Base-by-base conservation (phyloP, 1,140 invertebrate genomes). In the Aplysia californica region DNA sequence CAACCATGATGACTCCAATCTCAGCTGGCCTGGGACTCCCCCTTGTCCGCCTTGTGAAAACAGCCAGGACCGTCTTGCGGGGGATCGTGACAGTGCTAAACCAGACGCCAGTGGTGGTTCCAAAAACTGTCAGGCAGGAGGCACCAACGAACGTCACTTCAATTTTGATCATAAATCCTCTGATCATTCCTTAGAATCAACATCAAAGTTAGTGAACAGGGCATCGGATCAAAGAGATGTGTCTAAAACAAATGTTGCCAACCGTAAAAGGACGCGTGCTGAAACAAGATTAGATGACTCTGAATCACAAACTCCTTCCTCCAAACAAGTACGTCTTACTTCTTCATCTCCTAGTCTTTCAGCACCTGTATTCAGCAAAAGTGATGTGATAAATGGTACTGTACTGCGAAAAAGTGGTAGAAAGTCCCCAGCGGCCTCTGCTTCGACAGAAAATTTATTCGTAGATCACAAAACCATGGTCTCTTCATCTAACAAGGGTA, bases 171-270 rank as follows among this genome's bases (percentile, higher is more conserved):
- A 66, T 55, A 69, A 71, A 50, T 31, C 71, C 38, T 75, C 67
- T n/a, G 59, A 77, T 76, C 82, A 83, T 85, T 83, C 84, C 80
- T 77, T 23, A n/a, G 78, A 72, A 58, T 66, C 72, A 55, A 26
- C 75, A 33, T 77, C 78, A 68, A 79, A 80, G 41, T 74, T 77
- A 56, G 71, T 33, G 70, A 76, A 75, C 65, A 69, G 58, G 70
- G 76, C 73, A 67, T 75, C 77, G 58, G 84, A 84, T 81, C 79
- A 82, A 81, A 82, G 77, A 75, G 76, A 83, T 70, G 74, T 82
- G 61, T 79, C 81, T 70, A 85, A 83, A 85, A 85, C 85, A 79
- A 81, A 86, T 82, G 79, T 83, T 66, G 84, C 85, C 26, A 86
- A 84, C 67, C 77, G 79, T 31, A 85, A 85, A 77, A 39, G 84